These are phyloP conservation scores for Hemitrygon akajei DNA, from an alignment of 2,797 vertebrate species.

Conservation along the genomic window DNA sequence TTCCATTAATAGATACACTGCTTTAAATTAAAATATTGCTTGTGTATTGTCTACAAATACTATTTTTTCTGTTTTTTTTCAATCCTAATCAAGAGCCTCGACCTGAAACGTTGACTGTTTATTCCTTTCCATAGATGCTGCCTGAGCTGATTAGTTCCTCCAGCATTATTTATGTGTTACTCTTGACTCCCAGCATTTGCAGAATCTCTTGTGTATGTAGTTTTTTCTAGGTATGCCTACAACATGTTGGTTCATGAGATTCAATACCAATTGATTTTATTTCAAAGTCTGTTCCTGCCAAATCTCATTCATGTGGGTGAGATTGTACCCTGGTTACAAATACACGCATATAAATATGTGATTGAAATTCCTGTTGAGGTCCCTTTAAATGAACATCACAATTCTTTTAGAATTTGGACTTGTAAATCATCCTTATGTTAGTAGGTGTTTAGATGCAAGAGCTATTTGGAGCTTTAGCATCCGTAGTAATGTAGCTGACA, in stretches of 20 bases:
- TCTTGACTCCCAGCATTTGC: too few relatives aligned
- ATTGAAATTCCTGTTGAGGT: background rate
- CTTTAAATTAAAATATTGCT: background rate
- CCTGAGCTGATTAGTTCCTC: too few relatives aligned
- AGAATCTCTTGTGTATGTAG: too few relatives aligned
- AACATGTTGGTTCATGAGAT: background rate
- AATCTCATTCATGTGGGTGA: background rate
- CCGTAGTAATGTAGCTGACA: background rate
- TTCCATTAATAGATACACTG: background rate
- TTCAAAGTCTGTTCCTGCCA: background rate
- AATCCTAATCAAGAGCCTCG: too few relatives aligned
- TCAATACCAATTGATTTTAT: constrained; percentile 12
- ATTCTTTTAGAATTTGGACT: background rate
- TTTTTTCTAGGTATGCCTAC: background rate
- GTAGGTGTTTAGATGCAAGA: background rate
- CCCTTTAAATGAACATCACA: background rate
- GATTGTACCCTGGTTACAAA: background rate
- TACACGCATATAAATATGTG: background rate
- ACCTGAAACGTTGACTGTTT: too few relatives aligned
- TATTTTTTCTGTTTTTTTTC: background rate
- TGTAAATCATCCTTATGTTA: background rate
- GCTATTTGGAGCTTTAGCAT: background rate
- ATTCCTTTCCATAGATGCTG: too few relatives aligned
- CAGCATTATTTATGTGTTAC: too few relatives aligned
- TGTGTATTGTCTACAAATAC: background rate